These are phyloP conservation scores for Zapornia atra DNA, from an alignment of 2,113 vertebrate genomes.

Conservation along the genomic window DNA sequence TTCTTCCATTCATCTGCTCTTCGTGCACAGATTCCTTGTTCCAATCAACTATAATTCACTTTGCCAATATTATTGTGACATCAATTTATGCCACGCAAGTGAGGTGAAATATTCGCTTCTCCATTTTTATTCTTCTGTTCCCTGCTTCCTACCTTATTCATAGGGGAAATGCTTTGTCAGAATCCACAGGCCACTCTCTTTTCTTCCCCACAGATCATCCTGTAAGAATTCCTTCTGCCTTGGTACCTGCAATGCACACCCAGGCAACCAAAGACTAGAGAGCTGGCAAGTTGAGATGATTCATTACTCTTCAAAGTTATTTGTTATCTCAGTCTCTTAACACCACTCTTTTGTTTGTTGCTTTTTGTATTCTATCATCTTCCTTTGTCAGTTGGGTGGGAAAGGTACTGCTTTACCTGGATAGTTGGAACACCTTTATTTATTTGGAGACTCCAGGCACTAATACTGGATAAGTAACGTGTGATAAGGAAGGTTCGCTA, in stretches of 20 bases:
- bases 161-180: background rate
- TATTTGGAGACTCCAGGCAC: background rate
- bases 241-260: constrained; percentile 37
- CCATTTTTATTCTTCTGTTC: background rate
- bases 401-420: background rate
- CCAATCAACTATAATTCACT: background rate
- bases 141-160: background rate
- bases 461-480: background rate
- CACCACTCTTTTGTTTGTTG: background rate
- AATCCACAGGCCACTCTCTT: constrained; percentile 25
- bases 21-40: background rate
- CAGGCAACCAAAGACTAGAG: constrained; percentile 50
- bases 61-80: background rate
- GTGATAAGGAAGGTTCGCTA: background rate
- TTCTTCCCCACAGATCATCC: constrained; percentile 29
- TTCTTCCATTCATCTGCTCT: background rate
- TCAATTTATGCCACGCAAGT: background rate
- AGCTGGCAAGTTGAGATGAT: constrained; percentile 46
- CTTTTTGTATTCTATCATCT: background rate
- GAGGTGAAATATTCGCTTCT: background rate
- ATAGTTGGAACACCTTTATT: background rate
- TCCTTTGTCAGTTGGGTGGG: background rate
- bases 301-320: constrained; percentile 31
- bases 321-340: background rate
- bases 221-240: constrained; percentile 46